Base-by-base conservation (phyloP, 2,113 vertebrate species). In the Takifugu bimaculatus region DNA sequence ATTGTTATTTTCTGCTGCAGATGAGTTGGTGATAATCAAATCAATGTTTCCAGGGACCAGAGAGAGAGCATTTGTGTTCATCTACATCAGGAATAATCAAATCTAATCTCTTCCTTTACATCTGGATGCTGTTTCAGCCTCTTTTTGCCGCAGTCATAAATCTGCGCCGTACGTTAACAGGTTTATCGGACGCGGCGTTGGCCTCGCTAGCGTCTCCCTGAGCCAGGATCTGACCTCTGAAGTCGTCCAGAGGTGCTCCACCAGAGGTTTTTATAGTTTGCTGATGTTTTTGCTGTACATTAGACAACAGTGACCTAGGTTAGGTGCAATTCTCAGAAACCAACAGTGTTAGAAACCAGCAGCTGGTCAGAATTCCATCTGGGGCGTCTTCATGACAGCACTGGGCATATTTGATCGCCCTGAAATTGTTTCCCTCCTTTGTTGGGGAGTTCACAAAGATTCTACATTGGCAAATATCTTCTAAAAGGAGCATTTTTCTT, bases 31-130 rank as follows among this genome's bases (percentile, higher is more conserved):
- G 50, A 48, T 50, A 10, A 50, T 70, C 63, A 63, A 59, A 43
- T 68, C 52, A 60, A 62, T 75, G 25, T 61, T 62, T 77, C 66
- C 70, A 61, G 72, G 81, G 75, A 76, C 80, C 72, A 45, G 74
- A 13, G 54, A 68, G 57, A 32, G 1, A 49, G 65, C 11, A 9
- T 4, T 50, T 55, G 15, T 55, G 28, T 65, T 61, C 43, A 48
- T 32, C 55, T 29, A 28, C 32, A 43, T 75, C 73, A 72, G 63
- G 57, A 68, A 32, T 32, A 32, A 32, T 72, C 67, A 56, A 43
- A n/a, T 60, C 32, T 62, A 49, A 12, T 56, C 50, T 65, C 52
- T 50, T 63, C 45, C 25, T 47, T 65, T 52, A 50, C 47, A 54
- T 74, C 61, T 53, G 32, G 68, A 57, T 61, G 68, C 71, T 63